Percentiles rank a stretch among this genome's conserved stretches.
phyloP scores from a whole-genome alignment of 2,888 invertebrate species.

The Aelia acuminata region DNA sequence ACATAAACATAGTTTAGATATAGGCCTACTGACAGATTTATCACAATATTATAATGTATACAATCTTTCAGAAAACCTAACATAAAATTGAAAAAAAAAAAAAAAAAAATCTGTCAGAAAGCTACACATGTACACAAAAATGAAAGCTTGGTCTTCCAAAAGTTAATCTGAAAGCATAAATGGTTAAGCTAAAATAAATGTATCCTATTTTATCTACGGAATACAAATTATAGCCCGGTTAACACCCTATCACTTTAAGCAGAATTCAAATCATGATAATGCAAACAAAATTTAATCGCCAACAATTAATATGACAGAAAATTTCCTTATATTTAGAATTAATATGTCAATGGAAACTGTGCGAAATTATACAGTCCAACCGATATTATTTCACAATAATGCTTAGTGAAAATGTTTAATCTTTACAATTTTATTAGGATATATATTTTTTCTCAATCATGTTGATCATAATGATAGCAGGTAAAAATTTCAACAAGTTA shows the following conservation, averaged over 20 bases:
- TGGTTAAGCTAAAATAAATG: neutral
- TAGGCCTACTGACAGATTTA: neutral
- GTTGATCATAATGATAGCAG: neutral
- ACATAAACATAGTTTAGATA: neutral
- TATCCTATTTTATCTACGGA: neutral
- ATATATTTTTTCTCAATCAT: neutral
- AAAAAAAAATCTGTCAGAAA: neutral
- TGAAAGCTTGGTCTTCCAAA: neutral
- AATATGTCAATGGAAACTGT: neutral
- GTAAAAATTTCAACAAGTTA: neutral
- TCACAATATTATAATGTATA: neutral
- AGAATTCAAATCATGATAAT: neutral
- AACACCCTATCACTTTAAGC: neutral
- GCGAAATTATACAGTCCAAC: neutral
- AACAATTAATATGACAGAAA: neutral
- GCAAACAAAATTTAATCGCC: neutral
- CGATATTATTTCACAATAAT: neutral
- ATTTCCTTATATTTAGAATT: neutral
- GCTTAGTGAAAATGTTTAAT: neutral
- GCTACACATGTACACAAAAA: neutral
- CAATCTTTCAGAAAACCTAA: neutral
- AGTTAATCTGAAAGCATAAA: neutral
- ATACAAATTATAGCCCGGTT: neutral
- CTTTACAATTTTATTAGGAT: neutral
- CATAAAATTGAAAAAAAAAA: too few species aligned